Percentiles rank a stretch among this genome's conserved stretches.
Conservation (phyloP, 2,888 invertebrate genomes). For the Oeneis ivallda region DNA sequence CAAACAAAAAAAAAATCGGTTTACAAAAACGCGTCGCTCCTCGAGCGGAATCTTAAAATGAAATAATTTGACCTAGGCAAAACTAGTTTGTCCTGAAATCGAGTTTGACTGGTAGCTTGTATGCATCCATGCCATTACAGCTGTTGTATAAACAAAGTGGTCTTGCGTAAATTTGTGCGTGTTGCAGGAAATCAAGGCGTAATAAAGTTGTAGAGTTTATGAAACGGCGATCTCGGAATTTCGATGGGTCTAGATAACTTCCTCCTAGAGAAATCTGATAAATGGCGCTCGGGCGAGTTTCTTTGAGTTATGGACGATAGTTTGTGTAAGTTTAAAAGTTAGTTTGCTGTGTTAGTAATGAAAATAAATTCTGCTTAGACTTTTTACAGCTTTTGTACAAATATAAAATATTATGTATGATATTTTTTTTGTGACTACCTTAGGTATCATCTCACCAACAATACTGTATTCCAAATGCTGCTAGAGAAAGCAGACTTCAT, state of each 20-base stretch:
- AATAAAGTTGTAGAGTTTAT: slow-evolving; percentile 44
- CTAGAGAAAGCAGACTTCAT: too few species aligned
- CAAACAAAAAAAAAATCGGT: background rate
- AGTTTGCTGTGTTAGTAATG: background rate
- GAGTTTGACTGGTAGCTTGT: too few species aligned
- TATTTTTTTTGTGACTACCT: too few species aligned
- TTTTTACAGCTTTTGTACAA: background rate
- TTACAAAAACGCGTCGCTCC: too few species aligned
- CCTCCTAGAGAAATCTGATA: slow-evolving; percentile 28
- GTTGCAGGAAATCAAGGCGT: slow-evolving; percentile 41
- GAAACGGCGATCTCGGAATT: slow-evolving; percentile 36
- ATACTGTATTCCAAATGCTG: too few species aligned
- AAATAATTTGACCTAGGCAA: too few species aligned
- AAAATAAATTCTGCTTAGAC: slow-evolving; percentile 9
- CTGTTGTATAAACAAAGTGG: slow-evolving; percentile 39
- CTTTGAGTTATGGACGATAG: slow-evolving; percentile 23
- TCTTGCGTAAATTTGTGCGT: slow-evolving; percentile 41
- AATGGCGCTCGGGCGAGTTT: slow-evolving; percentile 26
- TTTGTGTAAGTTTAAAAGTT: slow-evolving; percentile 14
- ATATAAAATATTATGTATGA: too few species aligned
- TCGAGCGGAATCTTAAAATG: too few species aligned
- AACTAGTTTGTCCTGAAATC: too few species aligned
- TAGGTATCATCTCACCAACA: too few species aligned
- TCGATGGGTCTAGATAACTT: slow-evolving; percentile 34
- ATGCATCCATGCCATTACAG: background rate